phyloP scores from a whole-genome alignment of 2,113 vertebrate genomes.

The Xerus inauris region DNA sequence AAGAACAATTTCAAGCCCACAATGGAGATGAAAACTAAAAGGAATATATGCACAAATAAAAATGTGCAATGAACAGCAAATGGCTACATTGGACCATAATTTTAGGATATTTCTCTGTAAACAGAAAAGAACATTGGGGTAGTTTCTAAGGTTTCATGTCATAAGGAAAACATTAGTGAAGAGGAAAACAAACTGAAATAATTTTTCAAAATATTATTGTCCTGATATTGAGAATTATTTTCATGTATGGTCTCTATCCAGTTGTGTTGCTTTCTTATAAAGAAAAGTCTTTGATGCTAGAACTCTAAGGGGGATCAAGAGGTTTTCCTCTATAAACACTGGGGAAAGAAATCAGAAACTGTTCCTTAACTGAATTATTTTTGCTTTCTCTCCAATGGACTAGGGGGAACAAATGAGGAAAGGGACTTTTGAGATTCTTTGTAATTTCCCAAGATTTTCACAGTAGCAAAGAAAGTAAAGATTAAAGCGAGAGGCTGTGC shows the following conservation, averaged over 20 bases:
- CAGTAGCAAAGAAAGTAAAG: background rate
- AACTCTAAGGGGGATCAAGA: background rate
- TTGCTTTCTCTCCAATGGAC: background rate
- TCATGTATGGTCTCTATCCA: background rate
- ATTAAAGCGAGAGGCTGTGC: background rate
- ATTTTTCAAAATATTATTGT: background rate
- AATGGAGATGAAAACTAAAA: background rate
- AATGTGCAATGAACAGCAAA: background rate
- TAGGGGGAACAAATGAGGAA: background rate
- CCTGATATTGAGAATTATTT: background rate
- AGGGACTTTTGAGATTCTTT: background rate
- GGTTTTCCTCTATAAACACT: background rate
- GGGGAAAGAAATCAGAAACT: background rate
- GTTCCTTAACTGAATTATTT: background rate
- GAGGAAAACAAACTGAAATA: background rate
- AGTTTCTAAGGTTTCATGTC: background rate
- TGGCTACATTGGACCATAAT: background rate
- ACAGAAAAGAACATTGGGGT: fast-evolving
- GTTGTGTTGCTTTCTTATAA: background rate
- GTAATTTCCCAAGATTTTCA: conserved; percentile 5
- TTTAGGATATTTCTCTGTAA: background rate
- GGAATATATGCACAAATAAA: background rate
- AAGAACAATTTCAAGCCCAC: background rate
- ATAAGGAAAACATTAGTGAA: background rate
- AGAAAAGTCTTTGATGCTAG: background rate